Base-by-base conservation (phyloP, 2,888 invertebrate species). In the Cactoblastis cactorum region DNA sequence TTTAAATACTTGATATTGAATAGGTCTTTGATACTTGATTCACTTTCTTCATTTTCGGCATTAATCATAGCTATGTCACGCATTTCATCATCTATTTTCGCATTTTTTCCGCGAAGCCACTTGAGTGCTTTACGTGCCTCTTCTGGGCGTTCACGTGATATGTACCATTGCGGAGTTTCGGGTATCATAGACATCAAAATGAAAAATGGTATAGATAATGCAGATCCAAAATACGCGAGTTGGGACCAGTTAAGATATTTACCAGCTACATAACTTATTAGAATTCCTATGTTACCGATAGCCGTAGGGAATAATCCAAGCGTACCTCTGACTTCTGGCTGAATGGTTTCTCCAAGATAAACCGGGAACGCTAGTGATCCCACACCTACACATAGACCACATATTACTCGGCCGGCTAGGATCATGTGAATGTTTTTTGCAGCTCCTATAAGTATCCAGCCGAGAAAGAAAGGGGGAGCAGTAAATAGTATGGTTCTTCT, bases 111-210 rank as follows among this genome's bases (percentile, higher is more conserved):
- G 37, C 98, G 92, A 51, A 98, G 88, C 95, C 96, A 97, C 62
- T 93, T 91, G 45, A 98, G 85, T 0, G 97, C 92, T 66, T 93
- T 92, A 39, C 93, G 90, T 0, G 98, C 97, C 51, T 94, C 93
- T 55, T 94, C 93, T 57, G 93, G 92, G 47, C 93, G 92, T 50
- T 94, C 94, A 58, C 94, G 95, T 11, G 95, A 93, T 52, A 97
- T 92, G 77, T 95, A 95, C 96, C 97, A 98, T 57, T 96, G 93
- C 0, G 98, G 98, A 0, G 98, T 97, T 86, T 98, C 98, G 1
- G 98, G 98, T 59, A 98, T 96, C 63, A 95, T 89, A 68, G 95
- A 92, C 92, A 95, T 95, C 52, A 95, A 80, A n/a, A 96, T 69
- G 17, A 96, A 86, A 71, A 96, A 96, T 0, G 97, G 94, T 49